Base-by-base conservation (phyloP, 2,888 invertebrate species). In the Pristionchus fissidentatus region DNA sequence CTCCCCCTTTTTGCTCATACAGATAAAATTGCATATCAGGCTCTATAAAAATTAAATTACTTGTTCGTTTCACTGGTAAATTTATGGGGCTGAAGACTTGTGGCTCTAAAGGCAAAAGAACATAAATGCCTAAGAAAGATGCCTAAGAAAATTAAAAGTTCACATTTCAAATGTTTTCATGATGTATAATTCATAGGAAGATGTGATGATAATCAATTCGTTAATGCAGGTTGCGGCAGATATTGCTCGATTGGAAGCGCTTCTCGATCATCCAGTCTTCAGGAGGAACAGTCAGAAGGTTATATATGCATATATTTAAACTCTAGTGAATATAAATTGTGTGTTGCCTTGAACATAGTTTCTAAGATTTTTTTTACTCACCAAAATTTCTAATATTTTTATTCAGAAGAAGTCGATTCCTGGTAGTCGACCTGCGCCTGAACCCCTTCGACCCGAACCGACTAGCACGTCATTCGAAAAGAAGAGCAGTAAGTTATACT, bases 191-290 rank as follows among this genome's bases (percentile, higher is more conserved):
- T 26, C 32, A 26, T 8, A 13, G 60, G 19, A 60, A 60, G 1
- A 38, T 19, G 62, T 19, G 32, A 7, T 8, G 22, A 10, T n/a
- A 7, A 49, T 10, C 13, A 49, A 49, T 77, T 41, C 10, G 22
- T 79, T 29, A 7, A 38, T 81, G 60, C 43, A 87, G 83, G 86
- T 88, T 19, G 86, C 86, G 73, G 87, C 86, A 29, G 89, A 89
- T 80, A 87, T 88, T 41, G 86, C 87, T 52, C 78, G 86, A 73
- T 87, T 89, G 57, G 88, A 89, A 82, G 84, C 86, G 57, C 83
- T 89, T 41, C 87, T 89, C 52, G 62, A 85, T 35, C 88, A 89
- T 85, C 89, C 89, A 13, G 83, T 87, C 7, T 89, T 89, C 83
- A 86, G 88, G 77, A 87, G 88, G 73, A 84, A 86, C 41, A 87